These are phyloP conservation scores for Crotalus helleri DNA, from an alignment of 2,113 vertebrate species.

Conservation along the genomic window DNA sequence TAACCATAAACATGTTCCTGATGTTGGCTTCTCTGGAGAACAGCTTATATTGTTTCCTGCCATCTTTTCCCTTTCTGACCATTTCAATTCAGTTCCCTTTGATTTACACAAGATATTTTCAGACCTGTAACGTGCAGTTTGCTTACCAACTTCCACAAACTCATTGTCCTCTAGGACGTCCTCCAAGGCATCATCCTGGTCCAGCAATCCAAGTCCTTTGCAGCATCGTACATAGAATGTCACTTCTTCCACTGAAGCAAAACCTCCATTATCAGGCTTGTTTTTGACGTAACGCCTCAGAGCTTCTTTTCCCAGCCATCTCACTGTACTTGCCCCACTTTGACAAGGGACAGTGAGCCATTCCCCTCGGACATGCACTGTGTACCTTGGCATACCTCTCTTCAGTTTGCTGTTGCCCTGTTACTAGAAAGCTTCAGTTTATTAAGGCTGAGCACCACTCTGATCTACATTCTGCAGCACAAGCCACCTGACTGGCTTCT, in stretches of 20 bases:
- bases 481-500: not conserved
- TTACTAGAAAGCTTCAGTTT: not conserved
- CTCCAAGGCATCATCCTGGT: constrained; percentile 82
- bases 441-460: not conserved
- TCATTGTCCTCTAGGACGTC: constrained; percentile 94
- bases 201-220: constrained; percentile 88
- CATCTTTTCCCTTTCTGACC: not conserved
- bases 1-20: not conserved
- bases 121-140: fast-evolving
- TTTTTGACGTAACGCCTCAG: constrained; percentile 91
- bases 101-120: not conserved
- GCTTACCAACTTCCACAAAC: constrained; percentile 94
- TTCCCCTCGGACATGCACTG: constrained; percentile 89
- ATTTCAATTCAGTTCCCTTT: not conserved
- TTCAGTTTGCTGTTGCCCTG: not conserved
- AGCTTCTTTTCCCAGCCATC: constrained; percentile 87
- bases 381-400: constrained; percentile 84
- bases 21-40: not conserved
- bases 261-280: constrained; percentile 92
- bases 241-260: constrained; percentile 75
- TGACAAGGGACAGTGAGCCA: constrained; percentile 91
- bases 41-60: not conserved
- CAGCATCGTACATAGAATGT: constrained; percentile 83
- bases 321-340: constrained; percentile 65
- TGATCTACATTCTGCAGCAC: not conserved